Conservation (phyloP, 2,797 vertebrate species). For the Rhadinocentrus ornatus region DNA sequence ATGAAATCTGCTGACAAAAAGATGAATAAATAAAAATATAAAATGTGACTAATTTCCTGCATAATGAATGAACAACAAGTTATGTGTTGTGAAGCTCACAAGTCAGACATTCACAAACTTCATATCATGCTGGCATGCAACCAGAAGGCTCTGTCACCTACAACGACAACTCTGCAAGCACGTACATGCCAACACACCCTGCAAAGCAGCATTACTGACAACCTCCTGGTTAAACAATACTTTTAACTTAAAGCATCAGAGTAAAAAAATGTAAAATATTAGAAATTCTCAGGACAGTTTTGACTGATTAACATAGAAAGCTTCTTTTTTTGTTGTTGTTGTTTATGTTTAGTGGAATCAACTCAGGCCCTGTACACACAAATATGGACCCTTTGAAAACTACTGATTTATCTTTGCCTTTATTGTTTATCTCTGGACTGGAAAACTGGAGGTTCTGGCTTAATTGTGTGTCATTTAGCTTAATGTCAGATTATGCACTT, state of each 20-base stretch:
- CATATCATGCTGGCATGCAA: slow-evolving; percentile 56
- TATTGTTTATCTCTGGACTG: too few species aligned
- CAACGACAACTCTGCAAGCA: slow-evolving; percentile 1
- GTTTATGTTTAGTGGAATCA: too few species aligned
- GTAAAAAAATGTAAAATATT: background rate
- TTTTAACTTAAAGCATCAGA: background rate
- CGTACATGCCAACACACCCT: slow-evolving; percentile 1
- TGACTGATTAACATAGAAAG: background rate
- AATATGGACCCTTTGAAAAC: too few species aligned
- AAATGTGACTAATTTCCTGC: background rate
- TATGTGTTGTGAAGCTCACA: slow-evolving; percentile 18
- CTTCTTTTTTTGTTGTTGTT: background rate
- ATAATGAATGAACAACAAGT: background rate
- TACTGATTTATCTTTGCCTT: too few species aligned
- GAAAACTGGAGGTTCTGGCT: too few species aligned
- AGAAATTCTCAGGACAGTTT: background rate
- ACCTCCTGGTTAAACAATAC: background rate
- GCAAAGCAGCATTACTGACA: slow-evolving; percentile 5
- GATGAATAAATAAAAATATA: background rate
- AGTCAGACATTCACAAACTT: background rate
- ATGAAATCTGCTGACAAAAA: slow-evolving; percentile 5
- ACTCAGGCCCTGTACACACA: too few species aligned
- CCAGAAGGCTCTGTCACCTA: background rate
- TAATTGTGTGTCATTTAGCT: too few species aligned
- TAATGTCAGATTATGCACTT: too few species aligned